These are phyloP conservation scores for Bactericera cockerelli DNA, from an alignment of 1,140 invertebrate species.

Conservation along the genomic window DNA sequence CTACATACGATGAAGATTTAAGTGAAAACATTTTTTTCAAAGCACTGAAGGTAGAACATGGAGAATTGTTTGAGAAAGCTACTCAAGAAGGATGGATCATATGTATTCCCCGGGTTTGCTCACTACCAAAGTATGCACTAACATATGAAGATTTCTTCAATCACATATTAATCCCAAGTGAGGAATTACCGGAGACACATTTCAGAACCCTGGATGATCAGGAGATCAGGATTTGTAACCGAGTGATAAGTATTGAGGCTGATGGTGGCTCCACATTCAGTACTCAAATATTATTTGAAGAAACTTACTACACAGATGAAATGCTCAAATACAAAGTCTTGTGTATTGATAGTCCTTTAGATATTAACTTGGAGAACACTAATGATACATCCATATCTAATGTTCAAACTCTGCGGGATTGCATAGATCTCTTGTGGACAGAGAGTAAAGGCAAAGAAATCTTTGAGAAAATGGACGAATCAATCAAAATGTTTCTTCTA, in stretches of 20 bases:
- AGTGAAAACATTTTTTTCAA: slow-evolving; percentile 58
- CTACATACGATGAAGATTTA: slow-evolving; percentile 61
- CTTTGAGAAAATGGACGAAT: slow-evolving; percentile 40
- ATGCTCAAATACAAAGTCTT: slow-evolving; percentile 59
- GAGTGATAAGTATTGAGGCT: slow-evolving; percentile 39
- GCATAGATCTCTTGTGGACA: slow-evolving; percentile 59
- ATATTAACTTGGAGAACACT: slow-evolving; percentile 31
- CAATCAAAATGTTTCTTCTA: slow-evolving; percentile 35
- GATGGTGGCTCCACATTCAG: slow-evolving; percentile 28
- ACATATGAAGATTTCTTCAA: slow-evolving; percentile 46
- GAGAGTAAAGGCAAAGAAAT: slow-evolving; percentile 46
- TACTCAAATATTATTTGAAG: slow-evolving; percentile 61
- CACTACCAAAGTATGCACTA: slow-evolving; percentile 40
- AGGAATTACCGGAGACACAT: slow-evolving; percentile 37
- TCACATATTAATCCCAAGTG: slow-evolving; percentile 53
- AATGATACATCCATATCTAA: slow-evolving; percentile 30
- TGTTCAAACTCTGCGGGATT: slow-evolving; percentile 53
- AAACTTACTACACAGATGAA: slow-evolving; percentile 64
- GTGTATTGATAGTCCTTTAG: slow-evolving; percentile 53
- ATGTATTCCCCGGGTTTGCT: slow-evolving; percentile 54
- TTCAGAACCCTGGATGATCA: slow-evolving; percentile 46
- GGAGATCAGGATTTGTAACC: slow-evolving; percentile 40
- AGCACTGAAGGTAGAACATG: slow-evolving; percentile 43
- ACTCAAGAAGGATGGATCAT: slow-evolving; percentile 55
- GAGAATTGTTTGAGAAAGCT: slow-evolving; percentile 44